phyloP scores from a whole-genome alignment of 1,140 invertebrate species.

The Paracyclopina nana region DNA sequence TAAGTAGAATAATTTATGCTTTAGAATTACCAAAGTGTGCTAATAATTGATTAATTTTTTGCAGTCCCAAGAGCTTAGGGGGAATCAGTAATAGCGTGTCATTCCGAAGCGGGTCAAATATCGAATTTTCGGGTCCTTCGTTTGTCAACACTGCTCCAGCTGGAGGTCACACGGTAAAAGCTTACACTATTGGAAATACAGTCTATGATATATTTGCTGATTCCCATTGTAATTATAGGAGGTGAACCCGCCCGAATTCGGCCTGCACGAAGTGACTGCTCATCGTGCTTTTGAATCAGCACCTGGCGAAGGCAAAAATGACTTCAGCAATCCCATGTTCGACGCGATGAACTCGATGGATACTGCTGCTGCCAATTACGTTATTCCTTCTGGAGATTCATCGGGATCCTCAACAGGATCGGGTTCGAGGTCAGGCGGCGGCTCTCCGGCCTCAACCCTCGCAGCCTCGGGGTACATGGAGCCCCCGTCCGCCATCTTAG shows the following conservation, averaged over 20 bases:
- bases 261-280: conserved; percentile 41
- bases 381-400: neutral
- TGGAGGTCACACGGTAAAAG: too few relatives aligned
- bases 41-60: conserved; percentile 17
- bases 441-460: conserved; percentile 26
- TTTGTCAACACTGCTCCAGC: too few relatives aligned
- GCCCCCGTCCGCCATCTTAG: conserved; percentile 48
- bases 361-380: neutral
- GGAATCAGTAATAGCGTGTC: conserved; percentile 76
- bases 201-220: conserved; percentile 13
- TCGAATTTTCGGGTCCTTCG: conserved; percentile 54
- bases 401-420: conserved; percentile 16
- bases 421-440: conserved; percentile 31
- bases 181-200: too few relatives aligned
- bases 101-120: conserved; percentile 82
- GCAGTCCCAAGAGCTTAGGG: conserved; percentile 31
- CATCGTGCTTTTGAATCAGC: conserved; percentile 32
- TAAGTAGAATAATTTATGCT: conserved; percentile 19
- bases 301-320: conserved; percentile 30
- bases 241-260: conserved; percentile 50
- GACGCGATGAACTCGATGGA: conserved; percentile 39
- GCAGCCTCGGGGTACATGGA: conserved; percentile 34
- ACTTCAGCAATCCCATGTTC: conserved; percentile 92
- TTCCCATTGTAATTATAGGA: conserved; percentile 27
- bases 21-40: conserved; percentile 4